Evolutionary conservation across 2,888 invertebrate genomes (phyloP), one percentile per base, ranked within the genome.

Genomic region (Leistus spinibarbis): DNA sequence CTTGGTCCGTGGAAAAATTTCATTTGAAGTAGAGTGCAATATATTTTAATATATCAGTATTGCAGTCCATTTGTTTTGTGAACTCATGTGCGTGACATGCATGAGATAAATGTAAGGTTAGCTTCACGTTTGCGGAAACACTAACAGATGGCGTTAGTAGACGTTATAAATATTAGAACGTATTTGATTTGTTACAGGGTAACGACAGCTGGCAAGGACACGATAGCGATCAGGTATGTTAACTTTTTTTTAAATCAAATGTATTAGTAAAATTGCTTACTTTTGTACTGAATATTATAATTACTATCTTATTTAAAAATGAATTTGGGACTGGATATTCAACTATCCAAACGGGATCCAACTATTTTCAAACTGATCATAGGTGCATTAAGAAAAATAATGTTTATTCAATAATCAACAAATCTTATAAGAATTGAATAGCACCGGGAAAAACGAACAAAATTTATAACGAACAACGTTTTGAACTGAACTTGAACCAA

Each of bases 171-270:
- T 56, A 22, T 65, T 72, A 65, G n/a, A 65, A 72, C 65, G 65
- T 16, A 13, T 23, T 56, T 72, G 27, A 81, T 85, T 81, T 85
- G 79, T 89, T 88, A 56, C 87, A 89, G 89, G 88, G 88, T 80
- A 89, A 88, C 80, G 89, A 89, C 85, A 89, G 89, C 83, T 89
- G 89, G 89, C 89, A 89, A 82, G 89, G 88, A 77, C 88, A 88
- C 80, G 89, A 89, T 82, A 87, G 87, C 81, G 89, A 89, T 83
- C 89, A 89, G 87, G 89, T 89, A 82, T 86, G 87, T 17, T 40
- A 22, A 57, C 7, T 40, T 40, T 40, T 4, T 10, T 40, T 40
- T 40, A 10, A 5, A 40, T 0, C 9, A 7, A 10, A 40, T 40
- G 7, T 7, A 40, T 40, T 1, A 5, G 13, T 2, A 10, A n/a